Evolutionary conservation across 2,797 vertebrate species (phyloP).

Genomic region (Gouania willdenowi): DNA sequence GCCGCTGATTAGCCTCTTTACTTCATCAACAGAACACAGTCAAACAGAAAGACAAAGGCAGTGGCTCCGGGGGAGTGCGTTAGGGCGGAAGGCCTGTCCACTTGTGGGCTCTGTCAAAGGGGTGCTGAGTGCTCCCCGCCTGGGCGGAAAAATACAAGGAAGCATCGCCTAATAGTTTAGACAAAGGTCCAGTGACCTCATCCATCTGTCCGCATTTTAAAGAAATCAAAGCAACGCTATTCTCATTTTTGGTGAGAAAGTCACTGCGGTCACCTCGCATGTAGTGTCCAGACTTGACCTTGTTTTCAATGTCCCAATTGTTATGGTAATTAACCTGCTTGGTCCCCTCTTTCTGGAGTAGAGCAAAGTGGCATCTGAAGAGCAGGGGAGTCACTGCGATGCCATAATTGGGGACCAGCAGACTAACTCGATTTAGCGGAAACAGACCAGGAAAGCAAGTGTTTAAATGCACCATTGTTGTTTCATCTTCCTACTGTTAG

Average conservation of each 20-base stretch:
- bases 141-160: constrained; percentile 65
- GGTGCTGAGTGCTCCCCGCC: constrained; percentile 54
- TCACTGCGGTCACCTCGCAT: constrained; percentile 61
- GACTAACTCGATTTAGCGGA: constrained; percentile 62
- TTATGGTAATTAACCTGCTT: constrained; percentile 81
- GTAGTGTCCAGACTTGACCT: constrained; percentile 65
- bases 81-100: constrained; percentile 46
- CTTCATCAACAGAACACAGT: constrained; percentile 67
- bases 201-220: constrained; percentile 72
- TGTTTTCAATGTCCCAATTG: constrained; percentile 72
- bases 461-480: constrained; percentile 61
- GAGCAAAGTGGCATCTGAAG: constrained; percentile 74
- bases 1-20: constrained; percentile 67
- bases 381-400: constrained; percentile 80
- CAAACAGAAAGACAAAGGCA: constrained; percentile 64
- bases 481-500: constrained; percentile 45
- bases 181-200: constrained; percentile 74
- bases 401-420: constrained; percentile 60
- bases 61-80: constrained; percentile 39
- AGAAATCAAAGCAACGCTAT: constrained; percentile 72
- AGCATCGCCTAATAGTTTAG: constrained; percentile 76
- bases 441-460: constrained; percentile 34
- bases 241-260: constrained; percentile 71
- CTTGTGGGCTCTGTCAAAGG: constrained; percentile 41
- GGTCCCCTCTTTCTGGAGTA: constrained; percentile 72